A percentile compares a stretch with the other conserved stretches of the same genome.
These are phyloP conservation scores for Dastarcus helophoroides DNA, from an alignment of 2,888 invertebrate species.

Conservation along the genomic window DNA sequence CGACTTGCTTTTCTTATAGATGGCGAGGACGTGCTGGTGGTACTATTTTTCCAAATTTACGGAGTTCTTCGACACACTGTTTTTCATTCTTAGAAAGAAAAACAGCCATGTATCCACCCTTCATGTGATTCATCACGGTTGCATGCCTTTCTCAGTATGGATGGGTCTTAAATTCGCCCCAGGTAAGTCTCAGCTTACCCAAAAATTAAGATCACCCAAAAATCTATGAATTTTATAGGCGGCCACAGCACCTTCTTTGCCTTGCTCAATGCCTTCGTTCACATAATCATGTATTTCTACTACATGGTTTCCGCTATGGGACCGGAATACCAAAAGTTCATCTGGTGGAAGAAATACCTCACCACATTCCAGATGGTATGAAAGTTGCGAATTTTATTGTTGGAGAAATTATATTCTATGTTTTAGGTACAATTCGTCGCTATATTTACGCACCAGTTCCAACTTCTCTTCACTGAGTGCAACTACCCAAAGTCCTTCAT, in stretches of 20 bases:
- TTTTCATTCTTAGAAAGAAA: constrained; percentile 90
- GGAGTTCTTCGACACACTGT: constrained; percentile 87
- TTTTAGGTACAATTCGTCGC: constrained; percentile 81
- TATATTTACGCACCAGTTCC: constrained; percentile 86
- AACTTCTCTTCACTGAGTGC: constrained; percentile 80
- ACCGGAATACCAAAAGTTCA: constrained; percentile 81
- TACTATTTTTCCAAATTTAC: constrained; percentile 91
- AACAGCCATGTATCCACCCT: constrained; percentile 81
- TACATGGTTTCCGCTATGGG: constrained; percentile 94
- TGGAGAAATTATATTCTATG: constrained; percentile 8
- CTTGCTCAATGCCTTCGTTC: constrained; percentile 86
- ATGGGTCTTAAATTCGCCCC: constrained; percentile 93
- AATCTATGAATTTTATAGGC: constrained; percentile 55
- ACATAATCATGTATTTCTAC: constrained; percentile 95
- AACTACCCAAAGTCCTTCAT: constrained; percentile 84
- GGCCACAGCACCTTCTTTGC: constrained; percentile 96
- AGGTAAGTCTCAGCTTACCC: constrained; percentile 43
- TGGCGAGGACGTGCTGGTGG: constrained; percentile 82
- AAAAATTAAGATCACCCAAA: background rate
- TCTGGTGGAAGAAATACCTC: constrained; percentile 97
- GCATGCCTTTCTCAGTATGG: constrained; percentile 92
- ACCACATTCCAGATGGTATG: constrained; percentile 90
- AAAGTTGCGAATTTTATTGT: background rate
- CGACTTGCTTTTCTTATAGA: constrained; percentile 50
- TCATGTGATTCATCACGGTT: constrained; percentile 90